Percentiles rank a stretch among this genome's conserved stretches.
phyloP scores from a whole-genome alignment of 2,113 vertebrate species.

The Gambusia holbrooki region DNA sequence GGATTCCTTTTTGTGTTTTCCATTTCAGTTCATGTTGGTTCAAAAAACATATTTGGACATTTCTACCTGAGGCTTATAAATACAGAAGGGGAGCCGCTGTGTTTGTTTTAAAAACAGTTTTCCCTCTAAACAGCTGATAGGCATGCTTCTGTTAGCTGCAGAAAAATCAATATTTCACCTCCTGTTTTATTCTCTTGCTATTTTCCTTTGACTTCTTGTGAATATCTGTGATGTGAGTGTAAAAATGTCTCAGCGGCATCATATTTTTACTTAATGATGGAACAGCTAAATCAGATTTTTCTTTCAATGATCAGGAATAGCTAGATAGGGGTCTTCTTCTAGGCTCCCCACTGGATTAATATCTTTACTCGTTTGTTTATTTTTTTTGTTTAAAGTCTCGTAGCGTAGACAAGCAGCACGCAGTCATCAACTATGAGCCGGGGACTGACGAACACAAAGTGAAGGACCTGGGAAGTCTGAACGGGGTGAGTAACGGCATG shows the following conservation, averaged over 20 bases:
- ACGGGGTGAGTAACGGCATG: slow-evolving; percentile 88
- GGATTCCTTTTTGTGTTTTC: slow-evolving; percentile 11
- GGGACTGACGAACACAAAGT: slow-evolving; percentile 92
- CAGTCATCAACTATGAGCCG: slow-evolving; percentile 95
- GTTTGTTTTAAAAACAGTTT: slow-evolving; percentile 27
- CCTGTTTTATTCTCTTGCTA: slow-evolving; percentile 3
- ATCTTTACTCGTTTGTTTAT: slow-evolving; percentile 15
- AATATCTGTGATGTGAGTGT: not conserved
- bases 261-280: not conserved
- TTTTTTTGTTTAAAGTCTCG: slow-evolving; percentile 85
- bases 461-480: slow-evolving; percentile 96
- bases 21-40: slow-evolving; percentile 4
- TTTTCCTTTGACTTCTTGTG: slow-evolving; percentile 7
- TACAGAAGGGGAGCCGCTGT: not conserved
- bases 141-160: not conserved
- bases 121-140: slow-evolving; percentile 31
- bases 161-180: slow-evolving; percentile 45
- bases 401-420: slow-evolving; percentile 98
- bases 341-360: not conserved
- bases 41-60: not conserved
- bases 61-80: not conserved
- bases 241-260: not conserved
- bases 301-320: not conserved
- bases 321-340: not conserved
- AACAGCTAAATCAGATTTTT: not conserved